These are phyloP conservation scores for Pachymerium ferrugineum DNA, from an alignment of 2,888 invertebrate species.

Conservation along the genomic window DNA sequence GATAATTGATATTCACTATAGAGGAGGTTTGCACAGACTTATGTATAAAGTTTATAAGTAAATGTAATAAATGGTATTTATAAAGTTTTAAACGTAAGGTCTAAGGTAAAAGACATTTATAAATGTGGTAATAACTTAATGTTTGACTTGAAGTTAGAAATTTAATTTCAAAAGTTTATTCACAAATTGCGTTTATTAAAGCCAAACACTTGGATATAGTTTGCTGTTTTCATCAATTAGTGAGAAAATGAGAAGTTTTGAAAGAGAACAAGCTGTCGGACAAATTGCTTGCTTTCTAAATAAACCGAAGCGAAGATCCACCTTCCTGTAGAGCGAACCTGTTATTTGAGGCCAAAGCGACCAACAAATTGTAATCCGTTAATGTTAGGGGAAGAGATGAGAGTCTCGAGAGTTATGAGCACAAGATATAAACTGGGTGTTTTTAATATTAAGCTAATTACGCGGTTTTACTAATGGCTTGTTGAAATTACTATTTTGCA, in stretches of 20 bases:
- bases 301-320: not conserved
- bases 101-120: too few species aligned
- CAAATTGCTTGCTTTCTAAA: constrained; percentile 10
- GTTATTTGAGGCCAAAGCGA: not conserved
- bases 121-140: too few species aligned
- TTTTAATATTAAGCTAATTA: not conserved
- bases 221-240: not conserved
- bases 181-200: not conserved
- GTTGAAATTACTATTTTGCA: not conserved
- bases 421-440: not conserved
- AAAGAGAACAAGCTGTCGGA: not conserved
- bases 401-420: not conserved
- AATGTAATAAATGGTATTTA: too few species aligned
- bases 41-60: too few species aligned
- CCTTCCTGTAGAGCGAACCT: not conserved
- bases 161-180: too few species aligned
- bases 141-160: too few species aligned
- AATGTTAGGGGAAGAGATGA: not conserved
- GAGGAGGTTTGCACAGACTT: too few species aligned
- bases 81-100: too few species aligned
- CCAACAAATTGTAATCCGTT: constrained; percentile 5
- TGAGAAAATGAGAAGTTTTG: not conserved
- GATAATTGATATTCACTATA: too few species aligned
- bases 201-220: not conserved
- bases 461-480: not conserved